phyloP scores from a whole-genome alignment of 2,888 invertebrate genomes.

The Drosophila mulleri region DNA sequence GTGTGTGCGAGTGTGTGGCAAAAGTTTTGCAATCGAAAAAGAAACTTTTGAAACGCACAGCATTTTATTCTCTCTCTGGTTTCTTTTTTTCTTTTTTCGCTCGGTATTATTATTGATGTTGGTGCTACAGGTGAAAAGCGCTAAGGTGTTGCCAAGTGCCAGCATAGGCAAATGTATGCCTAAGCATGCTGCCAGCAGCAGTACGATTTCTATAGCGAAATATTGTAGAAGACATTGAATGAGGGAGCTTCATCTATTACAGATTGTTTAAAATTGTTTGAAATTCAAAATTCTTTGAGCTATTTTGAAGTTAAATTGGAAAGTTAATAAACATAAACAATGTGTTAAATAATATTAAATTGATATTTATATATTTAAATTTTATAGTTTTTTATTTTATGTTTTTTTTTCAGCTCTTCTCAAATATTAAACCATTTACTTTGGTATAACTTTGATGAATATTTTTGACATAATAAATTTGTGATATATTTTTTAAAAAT shows the following conservation, averaged over 20 bases:
- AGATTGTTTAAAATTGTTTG: neutral
- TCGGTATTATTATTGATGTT: constrained; percentile 29
- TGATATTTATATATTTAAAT: too few relatives aligned
- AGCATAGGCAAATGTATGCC: constrained; percentile 14
- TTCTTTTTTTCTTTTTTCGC: neutral
- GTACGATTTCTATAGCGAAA: neutral
- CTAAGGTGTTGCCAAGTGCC: constrained; percentile 52
- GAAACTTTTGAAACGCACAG: constrained; percentile 45
- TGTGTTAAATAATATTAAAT: too few relatives aligned
- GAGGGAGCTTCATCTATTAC: neutral
- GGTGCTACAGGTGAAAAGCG: constrained; percentile 25
- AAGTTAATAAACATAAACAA: neutral
- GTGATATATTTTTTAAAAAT: too few relatives aligned
- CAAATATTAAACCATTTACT: too few relatives aligned
- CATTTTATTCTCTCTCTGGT: constrained; percentile 7
- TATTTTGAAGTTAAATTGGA: too few relatives aligned
- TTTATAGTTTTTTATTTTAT: too few relatives aligned
- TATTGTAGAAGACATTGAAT: neutral
- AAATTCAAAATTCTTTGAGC: neutral
- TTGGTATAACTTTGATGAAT: too few relatives aligned
- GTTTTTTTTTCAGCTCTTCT: too few relatives aligned
- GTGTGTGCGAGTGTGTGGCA: constrained; percentile 19
- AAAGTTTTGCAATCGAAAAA: constrained; percentile 33
- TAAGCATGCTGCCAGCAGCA: constrained; percentile 4
- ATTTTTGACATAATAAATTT: too few relatives aligned